Conservation (phyloP, 2,113 vertebrate species). For the Tyrannus savana region DNA sequence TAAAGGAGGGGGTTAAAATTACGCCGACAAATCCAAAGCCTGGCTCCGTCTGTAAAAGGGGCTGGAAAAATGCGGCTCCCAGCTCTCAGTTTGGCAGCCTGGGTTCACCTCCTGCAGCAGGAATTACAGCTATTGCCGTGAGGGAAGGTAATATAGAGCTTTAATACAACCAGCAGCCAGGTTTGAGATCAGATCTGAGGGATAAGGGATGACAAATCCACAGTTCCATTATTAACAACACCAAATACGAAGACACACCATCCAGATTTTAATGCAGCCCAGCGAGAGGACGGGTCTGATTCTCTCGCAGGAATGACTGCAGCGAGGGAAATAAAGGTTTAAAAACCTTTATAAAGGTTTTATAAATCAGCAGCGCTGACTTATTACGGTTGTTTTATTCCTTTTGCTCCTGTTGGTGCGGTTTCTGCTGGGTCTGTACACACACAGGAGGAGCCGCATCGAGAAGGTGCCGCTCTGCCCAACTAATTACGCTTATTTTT, state of each 20-base stretch:
- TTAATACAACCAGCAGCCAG: neutral
- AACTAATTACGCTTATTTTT: slow-evolving; percentile 45
- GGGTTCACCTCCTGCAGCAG: neutral
- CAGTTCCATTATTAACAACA: neutral
- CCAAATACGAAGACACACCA: neutral
- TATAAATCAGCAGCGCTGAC: neutral
- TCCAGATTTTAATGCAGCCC: neutral
- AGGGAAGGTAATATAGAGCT: neutral
- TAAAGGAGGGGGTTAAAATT: neutral
- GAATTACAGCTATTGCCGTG: neutral
- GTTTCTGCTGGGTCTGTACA: neutral
- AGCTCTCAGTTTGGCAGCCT: neutral
- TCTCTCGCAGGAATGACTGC: neutral
- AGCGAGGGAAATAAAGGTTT: neutral
- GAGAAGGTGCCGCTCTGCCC: neutral
- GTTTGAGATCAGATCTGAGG: neutral
- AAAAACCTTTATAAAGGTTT: neutral
- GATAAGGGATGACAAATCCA: neutral
- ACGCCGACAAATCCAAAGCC: neutral
- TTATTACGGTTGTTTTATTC: neutral
- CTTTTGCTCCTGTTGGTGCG: neutral
- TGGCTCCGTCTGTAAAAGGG: neutral
- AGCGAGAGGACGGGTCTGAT: neutral
- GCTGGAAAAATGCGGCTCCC: neutral
- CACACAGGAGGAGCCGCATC: neutral